Evolutionary conservation across 2,797 vertebrate genomes (phyloP).

Genomic region (Petrocephalus sullivani): DNA sequence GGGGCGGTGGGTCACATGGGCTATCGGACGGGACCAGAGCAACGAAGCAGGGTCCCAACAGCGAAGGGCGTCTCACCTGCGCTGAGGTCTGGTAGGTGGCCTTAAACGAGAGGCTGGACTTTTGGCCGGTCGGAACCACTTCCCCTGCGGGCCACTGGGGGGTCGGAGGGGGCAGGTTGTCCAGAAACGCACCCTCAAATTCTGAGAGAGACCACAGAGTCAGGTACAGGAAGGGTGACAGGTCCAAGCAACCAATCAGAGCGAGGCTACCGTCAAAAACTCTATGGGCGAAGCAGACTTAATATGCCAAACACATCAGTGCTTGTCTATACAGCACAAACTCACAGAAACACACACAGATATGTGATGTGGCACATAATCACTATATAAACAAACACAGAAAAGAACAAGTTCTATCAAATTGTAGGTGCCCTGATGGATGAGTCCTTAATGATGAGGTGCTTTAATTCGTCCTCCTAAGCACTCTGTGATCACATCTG

Average conservation of each 20-base stretch:
- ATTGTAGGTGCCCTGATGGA: neutral
- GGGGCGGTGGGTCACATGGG: neutral
- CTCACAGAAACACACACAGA: neutral
- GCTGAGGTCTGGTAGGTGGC: neutral
- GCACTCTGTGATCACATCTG: neutral
- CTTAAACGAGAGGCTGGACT: slow-evolving; percentile 28
- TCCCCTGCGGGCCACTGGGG: slow-evolving; percentile 74
- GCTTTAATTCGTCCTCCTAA: neutral
- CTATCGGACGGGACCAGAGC: neutral
- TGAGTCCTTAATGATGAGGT: neutral
- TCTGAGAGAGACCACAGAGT: neutral
- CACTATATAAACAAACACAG: neutral
- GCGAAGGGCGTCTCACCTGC: slow-evolving; percentile 1
- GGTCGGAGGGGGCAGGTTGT: slow-evolving; percentile 73
- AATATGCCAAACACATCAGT: neutral
- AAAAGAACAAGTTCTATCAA: neutral
- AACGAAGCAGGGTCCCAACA: neutral
- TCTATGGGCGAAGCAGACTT: neutral
- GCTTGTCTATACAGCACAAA: neutral
- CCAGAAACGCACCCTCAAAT: slow-evolving; percentile 49
- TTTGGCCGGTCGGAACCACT: slow-evolving; percentile 46
- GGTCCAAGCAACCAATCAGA: neutral
- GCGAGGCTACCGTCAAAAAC: neutral
- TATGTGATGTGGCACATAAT: neutral
- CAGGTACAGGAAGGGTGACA: neutral